Evolutionary conservation across 2,113 vertebrate genomes (phyloP), one percentile per base, ranked within the genome.

Genomic region (Microcebus griseorufus): DNA sequence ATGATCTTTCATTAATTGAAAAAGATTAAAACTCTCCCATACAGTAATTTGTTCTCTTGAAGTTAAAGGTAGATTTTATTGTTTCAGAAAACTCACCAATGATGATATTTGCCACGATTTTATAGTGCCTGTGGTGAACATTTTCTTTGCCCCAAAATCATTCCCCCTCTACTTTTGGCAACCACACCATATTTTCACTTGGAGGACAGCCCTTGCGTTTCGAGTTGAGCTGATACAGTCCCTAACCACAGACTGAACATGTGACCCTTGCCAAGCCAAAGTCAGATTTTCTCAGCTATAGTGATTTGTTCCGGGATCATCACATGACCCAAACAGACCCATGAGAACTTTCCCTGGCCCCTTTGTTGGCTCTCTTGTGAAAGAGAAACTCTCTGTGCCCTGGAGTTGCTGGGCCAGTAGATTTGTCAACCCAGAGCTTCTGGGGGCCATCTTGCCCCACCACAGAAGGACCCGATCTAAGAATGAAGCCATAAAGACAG

Each of bases 381-480:
- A 75, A 79, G 3, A 65, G 37, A 83, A 84, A 93, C 23, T 22
- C 53, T 32, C 45, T 37, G 29, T 55, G 22, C 25, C 39, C 45
- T 27, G 2, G 48, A 67, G 17, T 14, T 88, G 14, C 39, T 80
- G 60, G 88, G 14, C 48, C 37, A 86, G 17, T 32, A 45, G 34
- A 5, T 72, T 51, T 53, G 6, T 91, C 51, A 51, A 25, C 17
- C 14, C 25, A 27, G 14, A 81, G 42, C n/a, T 51, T 20, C 51
- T 23, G 20, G 64, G 96, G 29, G 16, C 12, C 6, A 67, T 62
- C 34, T n/a, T 64, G 29, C 5, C 7, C 20, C 4, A 42, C 34
- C 17, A 2, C 4, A 29, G 20, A 13, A 53, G 27, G 22, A 53
- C 1, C 1, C 2, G 6, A 17, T 5, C 29, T 3, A n/a, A 73